Percentiles rank a stretch among this genome's conserved stretches.
These are phyloP conservation scores for Aegotheles bennettii DNA, from an alignment of 2,113 vertebrate species.

Conservation along the genomic window DNA sequence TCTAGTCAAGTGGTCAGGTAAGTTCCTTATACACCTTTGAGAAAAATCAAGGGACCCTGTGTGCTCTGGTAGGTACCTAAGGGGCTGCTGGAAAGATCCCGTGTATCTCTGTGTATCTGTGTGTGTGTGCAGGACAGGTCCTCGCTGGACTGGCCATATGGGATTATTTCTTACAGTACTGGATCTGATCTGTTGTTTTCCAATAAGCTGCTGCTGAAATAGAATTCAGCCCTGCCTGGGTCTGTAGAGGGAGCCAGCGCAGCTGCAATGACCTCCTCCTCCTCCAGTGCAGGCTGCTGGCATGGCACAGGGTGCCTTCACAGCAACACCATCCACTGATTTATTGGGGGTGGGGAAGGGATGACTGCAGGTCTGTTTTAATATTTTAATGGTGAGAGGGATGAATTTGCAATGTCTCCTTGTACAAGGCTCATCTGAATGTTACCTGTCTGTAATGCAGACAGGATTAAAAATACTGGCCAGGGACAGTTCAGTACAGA, in stretches of 20 bases:
- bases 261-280: background rate
- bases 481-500: too few relatives aligned
- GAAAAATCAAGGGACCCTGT: accelerated
- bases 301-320: too few relatives aligned
- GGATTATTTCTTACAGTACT: accelerated
- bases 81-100: background rate
- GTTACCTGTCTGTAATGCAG: accelerated
- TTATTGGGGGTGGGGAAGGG: background rate
- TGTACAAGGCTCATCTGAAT: background rate
- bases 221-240: background rate
- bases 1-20: background rate
- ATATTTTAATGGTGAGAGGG: accelerated
- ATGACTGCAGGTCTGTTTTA: too few relatives aligned
- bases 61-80: accelerated
- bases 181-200: accelerated
- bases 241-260: constrained; percentile 64
- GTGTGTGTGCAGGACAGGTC: background rate
- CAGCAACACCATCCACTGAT: accelerated
- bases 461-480: too few relatives aligned
- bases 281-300: too few relatives aligned
- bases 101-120: too few relatives aligned
- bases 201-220: background rate
- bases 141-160: accelerated
- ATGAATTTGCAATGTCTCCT: background rate
- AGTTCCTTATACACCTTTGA: background rate